Base-by-base conservation (phyloP, 2,113 vertebrate genomes). In the Pterophyllum scalare region DNA sequence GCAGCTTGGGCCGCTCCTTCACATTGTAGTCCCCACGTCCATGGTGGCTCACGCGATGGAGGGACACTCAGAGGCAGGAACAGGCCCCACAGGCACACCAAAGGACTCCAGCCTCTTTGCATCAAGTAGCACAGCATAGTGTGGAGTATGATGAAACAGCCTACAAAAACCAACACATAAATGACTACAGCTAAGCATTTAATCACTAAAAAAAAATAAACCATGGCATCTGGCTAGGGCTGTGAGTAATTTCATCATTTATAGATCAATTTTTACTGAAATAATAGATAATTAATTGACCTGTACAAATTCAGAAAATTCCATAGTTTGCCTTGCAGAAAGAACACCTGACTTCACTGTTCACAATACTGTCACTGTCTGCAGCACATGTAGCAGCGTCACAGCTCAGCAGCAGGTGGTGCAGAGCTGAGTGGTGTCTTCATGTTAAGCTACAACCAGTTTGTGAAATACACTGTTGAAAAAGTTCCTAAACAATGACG, bases 1-100 rank as follows among this genome's bases (percentile, higher is more conserved):
- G 94, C 49, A 98, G 95, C 19, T 96, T 95, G 60, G 94, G 91
- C 2, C 90, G 90, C 1, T 94, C 92, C 20, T 17, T 75, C 61
- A 0, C 35, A 0, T 24, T 22, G 56, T 60, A 40, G 35, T 61
- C 70, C 14, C 56, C 33, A 11, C 3, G 56, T 0, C 20, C 46
- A 2, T 72, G 86, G 11, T 86, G 83, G 67, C 33, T 56, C 9
- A 80, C 8, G 19, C 7, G 70, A 9, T 65, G 77, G 14, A 67
- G 81, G 24, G 87, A 87, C 56, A 76, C 87, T n/a, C 72, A 86
- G 80, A 14, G 88, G 91, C 49, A 91, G 75, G n/a, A 91, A 59
- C 46, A 91, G 49, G 40, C 49, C 75, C 81, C 75, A 88, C 31
- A 93, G 74, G 79, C 79, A 84, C 64, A 90, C 3, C 77, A 91